These are phyloP conservation scores for Paramuricea clavata DNA, from an alignment of 92 coral and sea anemone species.

Conservation along the genomic window DNA sequence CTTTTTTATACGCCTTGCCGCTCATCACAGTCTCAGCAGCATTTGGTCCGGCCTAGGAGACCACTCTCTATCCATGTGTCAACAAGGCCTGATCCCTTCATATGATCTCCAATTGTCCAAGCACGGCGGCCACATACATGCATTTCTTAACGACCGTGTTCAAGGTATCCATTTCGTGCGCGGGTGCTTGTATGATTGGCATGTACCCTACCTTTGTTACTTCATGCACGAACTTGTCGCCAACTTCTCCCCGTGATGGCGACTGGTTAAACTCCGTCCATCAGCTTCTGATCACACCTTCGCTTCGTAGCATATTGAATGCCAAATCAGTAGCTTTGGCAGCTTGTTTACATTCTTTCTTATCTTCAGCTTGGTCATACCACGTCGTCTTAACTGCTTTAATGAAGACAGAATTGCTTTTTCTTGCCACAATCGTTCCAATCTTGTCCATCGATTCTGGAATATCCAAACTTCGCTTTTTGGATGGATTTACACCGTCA, in stretches of 20 bases:
- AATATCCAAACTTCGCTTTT: constrained; percentile 27
- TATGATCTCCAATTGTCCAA: constrained; percentile 57
- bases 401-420: constrained; percentile 53
- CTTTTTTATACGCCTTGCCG: constrained; percentile 68
- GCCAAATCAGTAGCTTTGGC: constrained; percentile 74
- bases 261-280: constrained; percentile 70
- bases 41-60: constrained; percentile 54
- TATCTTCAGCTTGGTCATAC: constrained; percentile 53
- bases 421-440: constrained; percentile 23
- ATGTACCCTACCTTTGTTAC: constrained; percentile 67
- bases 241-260: constrained; percentile 29
- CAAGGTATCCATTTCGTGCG: constrained; percentile 68
- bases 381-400: constrained; percentile 55
- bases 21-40: constrained; percentile 43
- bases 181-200: constrained; percentile 68
- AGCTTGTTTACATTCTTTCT: constrained; percentile 8
- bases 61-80: constrained; percentile 70
- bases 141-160: constrained; percentile 70
- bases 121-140: constrained; percentile 62
- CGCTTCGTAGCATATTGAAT: constrained; percentile 57
- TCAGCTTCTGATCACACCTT: constrained; percentile 42
- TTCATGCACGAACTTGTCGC: too few species aligned
- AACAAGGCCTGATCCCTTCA: constrained; percentile 66
- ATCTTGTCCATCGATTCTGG: constrained; percentile 68
- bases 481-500: constrained; percentile 48